Evolutionary conservation across 2,797 vertebrate species (phyloP).

Genomic region (Cryptoblepharus egeriae): DNA sequence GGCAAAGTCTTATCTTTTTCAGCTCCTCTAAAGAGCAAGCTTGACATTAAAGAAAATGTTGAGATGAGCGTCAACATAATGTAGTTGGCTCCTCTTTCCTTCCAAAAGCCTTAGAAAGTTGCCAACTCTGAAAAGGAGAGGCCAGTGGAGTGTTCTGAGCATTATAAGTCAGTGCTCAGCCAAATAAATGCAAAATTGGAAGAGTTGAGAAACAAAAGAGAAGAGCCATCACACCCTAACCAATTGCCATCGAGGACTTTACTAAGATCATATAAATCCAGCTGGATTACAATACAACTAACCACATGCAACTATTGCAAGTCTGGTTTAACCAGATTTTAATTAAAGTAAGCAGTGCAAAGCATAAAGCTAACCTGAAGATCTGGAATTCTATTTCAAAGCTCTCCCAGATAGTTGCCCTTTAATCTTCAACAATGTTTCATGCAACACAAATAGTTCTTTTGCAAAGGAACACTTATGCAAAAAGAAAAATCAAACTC

Average conservation of each 20-base stretch:
- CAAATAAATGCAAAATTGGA: not conserved
- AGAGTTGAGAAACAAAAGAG: not conserved
- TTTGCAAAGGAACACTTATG: not conserved
- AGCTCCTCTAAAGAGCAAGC: not conserved
- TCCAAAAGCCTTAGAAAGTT: not conserved
- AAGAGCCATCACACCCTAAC: not conserved
- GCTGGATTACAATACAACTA: not conserved
- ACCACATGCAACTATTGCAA: slow-evolving; percentile 7
- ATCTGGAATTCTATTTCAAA: not conserved
- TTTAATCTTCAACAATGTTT: not conserved
- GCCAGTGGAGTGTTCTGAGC: not conserved
- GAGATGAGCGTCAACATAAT: not conserved
- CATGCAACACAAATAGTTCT: not conserved
- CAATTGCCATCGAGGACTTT: not conserved
- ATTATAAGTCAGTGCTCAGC: not conserved
- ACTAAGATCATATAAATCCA: not conserved
- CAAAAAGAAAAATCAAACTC: too few relatives aligned
- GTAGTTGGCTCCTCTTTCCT: not conserved
- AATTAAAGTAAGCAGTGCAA: slow-evolving; percentile 17
- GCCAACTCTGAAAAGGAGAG: not conserved
- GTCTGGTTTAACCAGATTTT: slow-evolving; percentile 49
- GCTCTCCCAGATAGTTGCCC: not conserved
- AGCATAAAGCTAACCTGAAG: not conserved
- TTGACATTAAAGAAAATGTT: not conserved
- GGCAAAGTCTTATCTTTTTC: not conserved